Base-by-base conservation (phyloP, 2,113 vertebrate species). In the Oreochromis tanganicae region DNA sequence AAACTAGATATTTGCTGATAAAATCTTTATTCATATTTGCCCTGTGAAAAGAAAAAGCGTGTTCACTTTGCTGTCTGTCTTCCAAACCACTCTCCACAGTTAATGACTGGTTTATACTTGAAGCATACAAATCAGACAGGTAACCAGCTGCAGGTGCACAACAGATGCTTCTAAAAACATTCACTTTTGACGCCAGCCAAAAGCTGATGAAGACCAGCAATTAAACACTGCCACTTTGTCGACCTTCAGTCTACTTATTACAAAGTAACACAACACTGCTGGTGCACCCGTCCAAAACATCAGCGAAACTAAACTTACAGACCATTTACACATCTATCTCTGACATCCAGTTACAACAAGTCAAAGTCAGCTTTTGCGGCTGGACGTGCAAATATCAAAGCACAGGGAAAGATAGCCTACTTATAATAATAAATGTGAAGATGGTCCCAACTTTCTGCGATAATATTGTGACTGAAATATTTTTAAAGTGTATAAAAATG, bases 131-230 rank as follows among this genome's bases (percentile, higher is more conserved):
- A 87, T 82, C 84, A 50, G 84, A 83, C 87, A 88, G 82, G 73
- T 91, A 85, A 87, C 84, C 81, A 57, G 71, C 84, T 82, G 86
- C 88, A 92, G 88, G 91, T 92, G 88, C 79, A 56, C 66, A 86
- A 73, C 88, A 88, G 81, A 90, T 82, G 86, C 86, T 78, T 84
- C 83, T 50, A 81, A 89, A 89, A 91, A 87, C 56, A 80, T 41
- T 68, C 82, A 80, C 84, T 80, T 63, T 32, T 66, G 54, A 80
- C 32, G 57, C 27, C 29, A 85, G 61, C 52, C 54, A 85, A 88
- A 63, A 82, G 43, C 90, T 78, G 83, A 59, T 46, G 66, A 84
- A 80, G 85, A 83, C 85, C 90, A 32, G 80, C 80, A 91, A 91
- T 90, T 89, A 85, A 84, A 79, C 56, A 9, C 38, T 38, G 90